Base-by-base conservation (phyloP, 2,888 invertebrate genomes). In the Augiades crinisus region DNA sequence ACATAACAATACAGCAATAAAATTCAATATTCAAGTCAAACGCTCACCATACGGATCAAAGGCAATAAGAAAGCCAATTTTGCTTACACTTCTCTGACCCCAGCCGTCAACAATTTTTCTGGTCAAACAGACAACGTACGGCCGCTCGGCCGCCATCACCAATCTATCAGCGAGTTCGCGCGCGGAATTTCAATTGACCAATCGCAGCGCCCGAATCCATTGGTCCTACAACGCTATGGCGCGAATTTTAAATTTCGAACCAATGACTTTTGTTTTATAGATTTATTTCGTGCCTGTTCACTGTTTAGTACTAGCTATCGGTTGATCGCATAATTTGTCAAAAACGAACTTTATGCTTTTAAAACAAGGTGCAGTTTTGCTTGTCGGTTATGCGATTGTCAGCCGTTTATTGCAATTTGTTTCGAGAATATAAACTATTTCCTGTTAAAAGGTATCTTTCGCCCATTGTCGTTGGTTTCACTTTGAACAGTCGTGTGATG, bases 381-480 rank as follows among this genome's bases (percentile, higher is more conserved):
- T 41, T 57, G 47, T 47, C 37, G 8, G 16, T n/a, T 40, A 5
- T 16, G 4, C 46, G 24, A 34, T 56, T 45, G 56, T 70, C 59
- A 64, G 73, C 63, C 64, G 70, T 81, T 81, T 78, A 79, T 75
- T 72, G 78, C 77, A 72, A 78, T 81, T 62, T 82, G 81, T 79
- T 78, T 78, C 72, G 69, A 78, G 79, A 80, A 81, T 82, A 83
- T 81, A 74, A 82, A 85, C 80, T 81, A 85, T 86, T 85, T 86
- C 86, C 85, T 86, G 85, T 78, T 78, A 78, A 77, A 69, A 71
- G 66, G 70, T 73, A 66, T 78, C 75, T 81, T 79, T 80, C 74
- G 76, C 67, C 73, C 76, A 80, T 81, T 81, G 79, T 76, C 60
- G 60, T 75, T 72, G 70, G 71, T 78, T 74, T 81, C 74, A 78